Evolutionary conservation across 2,797 vertebrate species (phyloP), one percentile per base, ranked within the genome.

Genomic region (Danio tinwini): DNA sequence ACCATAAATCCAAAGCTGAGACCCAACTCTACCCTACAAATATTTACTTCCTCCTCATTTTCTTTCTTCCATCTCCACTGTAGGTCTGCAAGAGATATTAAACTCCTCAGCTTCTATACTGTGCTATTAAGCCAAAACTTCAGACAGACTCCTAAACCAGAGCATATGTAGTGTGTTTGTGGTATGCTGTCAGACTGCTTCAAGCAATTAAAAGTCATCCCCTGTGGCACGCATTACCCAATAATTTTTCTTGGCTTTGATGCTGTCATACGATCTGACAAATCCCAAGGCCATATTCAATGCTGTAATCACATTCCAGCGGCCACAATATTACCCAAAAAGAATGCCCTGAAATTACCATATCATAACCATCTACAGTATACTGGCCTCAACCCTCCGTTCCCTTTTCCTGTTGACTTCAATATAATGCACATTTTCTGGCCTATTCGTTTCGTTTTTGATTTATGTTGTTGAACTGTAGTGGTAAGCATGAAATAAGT

Each of bases 241-340:
- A 86, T 88, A 89, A 75, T 87, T 84, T 89, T 87, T 89, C 87
- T 90, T 86, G 85, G 89, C 89, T 88, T 87, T 89, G 86, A 86
- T 86, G 83, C 86, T 78, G 83, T 88, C 87, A 88, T 74, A 39
- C 63, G 83, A 84, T 16, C 49, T 81, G 75, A 85, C 74, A 84
- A 59, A 17, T 81, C 86, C 89, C 86, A 80, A 85, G 88, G 88
- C 88, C 88, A 82, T 88, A 13, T 83, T 59, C 76, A 76, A 80
- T 83, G 86, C 86, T 85, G 88, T 88, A 78, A 90, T 92, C 88
- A 87, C 83, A 82, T 80, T 80, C 87, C 63, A 88, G 85, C 61
- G 81, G 81, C 87, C 86, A 69, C 89, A 90, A 87, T 80, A 86
- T 89, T 86, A 88, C 86, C 62, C 13, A 80, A 77, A 84, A 85